Evolutionary conservation across 2,888 invertebrate species (phyloP), one percentile per base, ranked within the genome.

Genomic region (Acrocera orbiculus): DNA sequence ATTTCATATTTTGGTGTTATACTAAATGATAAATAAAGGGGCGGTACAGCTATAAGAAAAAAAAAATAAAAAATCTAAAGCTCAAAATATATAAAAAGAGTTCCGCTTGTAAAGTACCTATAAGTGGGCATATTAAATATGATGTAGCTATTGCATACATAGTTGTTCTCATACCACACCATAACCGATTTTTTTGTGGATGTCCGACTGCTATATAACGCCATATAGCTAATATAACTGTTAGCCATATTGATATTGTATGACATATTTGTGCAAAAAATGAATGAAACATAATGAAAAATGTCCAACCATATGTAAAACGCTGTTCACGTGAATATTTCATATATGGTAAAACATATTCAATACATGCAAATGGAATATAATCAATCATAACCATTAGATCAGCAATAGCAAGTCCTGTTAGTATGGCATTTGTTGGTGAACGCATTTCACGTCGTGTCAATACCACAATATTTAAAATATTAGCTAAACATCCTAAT

Each of bases 351-450:
- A 76, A 69, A 39, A 85, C 69, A 48, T 79, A 81, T 55, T 76
- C 75, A 54, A 86, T 82, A 34, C 80, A 69, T 3, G 81, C 77
- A 54, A 82, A 90, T 0, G 92, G 90, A 42, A 93, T 80, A 58
- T 92, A 93, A 48, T 87, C 87, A 47, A 92, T 66, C 78, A 93
- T 92, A 11, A 92, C 90, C n/a, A 89, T 67, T 20, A 93, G 69
- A 55, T 93, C 93, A 11, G 92, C 86, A 7, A 90, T 76, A 0
- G 93, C 93, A 19, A 87, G 65, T 5, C 82, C 85, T 0, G 87
- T 87, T 25, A 93, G 70, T 38, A 93, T 87, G 32, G 82, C 75
- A 62, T 93, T 93, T 17, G 89, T 92, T 4, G 92, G 79, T 37
- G 86, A 85, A 41, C 71, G 65, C 89, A 93, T 92, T 57, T 90